These are phyloP conservation scores for Rotaria sp. DNA, from an alignment of 2,888 invertebrate species.

Conservation along the genomic window DNA sequence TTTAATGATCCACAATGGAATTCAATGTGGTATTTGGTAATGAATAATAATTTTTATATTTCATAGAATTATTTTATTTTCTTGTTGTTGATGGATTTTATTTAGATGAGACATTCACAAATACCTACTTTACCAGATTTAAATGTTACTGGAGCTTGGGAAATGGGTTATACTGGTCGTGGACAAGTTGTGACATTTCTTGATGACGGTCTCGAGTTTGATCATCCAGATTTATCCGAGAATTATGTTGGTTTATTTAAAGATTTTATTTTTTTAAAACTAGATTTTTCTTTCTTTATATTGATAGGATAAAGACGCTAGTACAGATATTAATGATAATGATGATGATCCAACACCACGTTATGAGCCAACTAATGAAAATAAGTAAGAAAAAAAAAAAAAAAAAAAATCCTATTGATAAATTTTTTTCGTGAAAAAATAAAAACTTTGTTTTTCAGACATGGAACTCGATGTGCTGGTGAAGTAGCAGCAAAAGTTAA, in stretches of 20 bases:
- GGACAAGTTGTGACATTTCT: constrained; percentile 35
- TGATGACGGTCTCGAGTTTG: constrained; percentile 40
- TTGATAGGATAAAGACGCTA: constrained; percentile 12
- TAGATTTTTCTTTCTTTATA: not conserved
- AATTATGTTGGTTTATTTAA: constrained; percentile 29
- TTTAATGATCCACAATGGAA: constrained; percentile 8
- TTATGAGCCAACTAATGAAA: constrained; percentile 21
- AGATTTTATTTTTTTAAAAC: not conserved
- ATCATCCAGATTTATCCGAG: constrained; percentile 36
- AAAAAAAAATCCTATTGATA: too few relatives aligned
- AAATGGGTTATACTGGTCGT: constrained; percentile 38
- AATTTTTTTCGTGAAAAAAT: not conserved
- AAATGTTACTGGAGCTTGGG: constrained; percentile 39
- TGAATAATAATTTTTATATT: not conserved
- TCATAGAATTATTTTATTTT: not conserved
- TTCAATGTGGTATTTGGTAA: constrained; percentile 21
- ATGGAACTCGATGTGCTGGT: constrained; percentile 93
- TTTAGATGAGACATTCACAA: not conserved
- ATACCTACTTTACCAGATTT: not conserved
- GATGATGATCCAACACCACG: constrained; percentile 35
- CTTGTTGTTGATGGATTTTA: not conserved
- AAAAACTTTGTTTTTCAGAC: constrained; percentile 50
- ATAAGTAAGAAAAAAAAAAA: constrained; percentile 6
- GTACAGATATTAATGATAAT: constrained; percentile 32
- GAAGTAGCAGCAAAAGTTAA: constrained; percentile 95